Conservation (phyloP, 2,888 invertebrate genomes). For the Netelia inedita region DNA sequence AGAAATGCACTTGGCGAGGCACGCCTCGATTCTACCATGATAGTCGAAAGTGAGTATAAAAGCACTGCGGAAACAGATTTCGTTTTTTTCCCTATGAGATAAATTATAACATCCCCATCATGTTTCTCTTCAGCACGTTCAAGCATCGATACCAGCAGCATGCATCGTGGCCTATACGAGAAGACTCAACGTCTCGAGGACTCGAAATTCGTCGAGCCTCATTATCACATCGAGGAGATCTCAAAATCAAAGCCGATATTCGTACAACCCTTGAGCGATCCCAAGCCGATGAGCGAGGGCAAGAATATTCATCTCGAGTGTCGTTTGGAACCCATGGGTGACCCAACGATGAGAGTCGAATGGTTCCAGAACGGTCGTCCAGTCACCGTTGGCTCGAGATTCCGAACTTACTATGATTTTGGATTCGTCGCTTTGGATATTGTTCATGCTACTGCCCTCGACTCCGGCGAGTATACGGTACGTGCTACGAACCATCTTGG, state of each 20-base stretch:
- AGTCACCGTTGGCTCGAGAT: slow-evolving; percentile 95
- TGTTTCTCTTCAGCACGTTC: slow-evolving; percentile 90
- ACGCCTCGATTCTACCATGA: slow-evolving; percentile 93
- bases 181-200: slow-evolving; percentile 95
- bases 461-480: slow-evolving; percentile 98
- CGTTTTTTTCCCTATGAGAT: neutral
- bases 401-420: slow-evolving; percentile 98
- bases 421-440: slow-evolving; percentile 99
- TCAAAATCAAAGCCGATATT: slow-evolving; percentile 98
- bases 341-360: slow-evolving; percentile 97
- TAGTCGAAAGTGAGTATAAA: slow-evolving; percentile 93
- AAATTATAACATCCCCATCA: slow-evolving; percentile 16
- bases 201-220: slow-evolving; percentile 94
- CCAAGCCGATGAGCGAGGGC: slow-evolving; percentile 94
- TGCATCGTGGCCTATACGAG: slow-evolving; percentile 94
- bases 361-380: slow-evolving; percentile 98
- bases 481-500: slow-evolving; percentile 97
- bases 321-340: slow-evolving; percentile 97
- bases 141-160: slow-evolving; percentile 95
- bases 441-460: slow-evolving; percentile 96
- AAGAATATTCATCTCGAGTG: slow-evolving; percentile 97
- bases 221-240: slow-evolving; percentile 96
- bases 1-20: slow-evolving; percentile 96
- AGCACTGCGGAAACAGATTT: slow-evolving; percentile 3
- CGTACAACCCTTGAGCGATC: slow-evolving; percentile 94